These are phyloP conservation scores for Pristionchus fissidentatus DNA, from an alignment of 2,888 invertebrate genomes.

Conservation along the genomic window DNA sequence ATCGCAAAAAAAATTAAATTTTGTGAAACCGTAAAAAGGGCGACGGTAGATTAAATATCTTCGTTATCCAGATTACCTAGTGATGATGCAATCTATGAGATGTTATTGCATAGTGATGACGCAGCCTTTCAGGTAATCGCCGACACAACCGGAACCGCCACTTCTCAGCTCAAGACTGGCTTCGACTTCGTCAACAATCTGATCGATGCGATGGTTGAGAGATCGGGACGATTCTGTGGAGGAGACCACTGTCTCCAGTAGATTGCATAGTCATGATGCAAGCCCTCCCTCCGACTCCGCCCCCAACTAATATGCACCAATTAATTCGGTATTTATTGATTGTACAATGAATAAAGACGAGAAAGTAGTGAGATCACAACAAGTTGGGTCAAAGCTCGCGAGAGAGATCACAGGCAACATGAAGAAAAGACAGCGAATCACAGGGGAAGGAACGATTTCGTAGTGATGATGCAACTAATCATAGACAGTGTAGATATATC, in stretches of 20 bases:
- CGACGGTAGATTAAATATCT: neutral
- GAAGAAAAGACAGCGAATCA: neutral
- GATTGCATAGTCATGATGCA: slow-evolving; percentile 42
- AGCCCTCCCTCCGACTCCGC: too few species aligned
- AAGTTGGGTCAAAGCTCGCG: neutral
- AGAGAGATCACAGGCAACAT: neutral
- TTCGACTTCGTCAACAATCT: slow-evolving; percentile 76
- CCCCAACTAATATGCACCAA: neutral
- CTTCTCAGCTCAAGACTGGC: slow-evolving; percentile 73
- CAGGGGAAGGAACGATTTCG: slow-evolving; percentile 1
- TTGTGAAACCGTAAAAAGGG: too few species aligned
- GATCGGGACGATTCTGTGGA: slow-evolving; percentile 74
- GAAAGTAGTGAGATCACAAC: neutral
- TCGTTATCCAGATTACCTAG: neutral
- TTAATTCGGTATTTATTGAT: neutral
- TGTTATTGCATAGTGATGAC: too few species aligned
- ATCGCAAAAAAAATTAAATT: too few species aligned
- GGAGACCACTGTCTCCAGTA: slow-evolving; percentile 66
- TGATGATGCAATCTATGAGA: too few species aligned
- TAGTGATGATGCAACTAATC: slow-evolving; percentile 52
- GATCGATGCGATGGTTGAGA: slow-evolving; percentile 72
- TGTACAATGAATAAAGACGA: neutral
- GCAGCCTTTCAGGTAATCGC: slow-evolving; percentile 70
- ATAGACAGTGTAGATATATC: slow-evolving; percentile 67
- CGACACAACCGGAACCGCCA: slow-evolving; percentile 71